Evolutionary conservation across 1,140 invertebrate species (phyloP).

Genomic region (Drosophila arawakana): DNA sequence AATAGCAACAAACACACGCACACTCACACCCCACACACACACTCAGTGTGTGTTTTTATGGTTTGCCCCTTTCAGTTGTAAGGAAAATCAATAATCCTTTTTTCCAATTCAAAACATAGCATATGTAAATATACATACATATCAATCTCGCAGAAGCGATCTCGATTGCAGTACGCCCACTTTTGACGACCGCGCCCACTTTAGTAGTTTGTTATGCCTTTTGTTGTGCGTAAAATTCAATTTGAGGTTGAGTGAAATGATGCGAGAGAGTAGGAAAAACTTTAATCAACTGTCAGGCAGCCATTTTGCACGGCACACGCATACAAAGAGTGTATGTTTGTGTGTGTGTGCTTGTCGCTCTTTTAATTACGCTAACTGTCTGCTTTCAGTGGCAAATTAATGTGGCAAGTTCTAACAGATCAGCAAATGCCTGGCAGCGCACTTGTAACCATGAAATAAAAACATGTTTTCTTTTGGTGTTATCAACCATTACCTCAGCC

Average conservation of each 20-base stretch:
- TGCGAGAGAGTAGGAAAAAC: constrained; percentile 39
- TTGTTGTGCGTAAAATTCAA: constrained; percentile 70
- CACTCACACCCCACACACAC: not conserved
- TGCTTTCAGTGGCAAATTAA: constrained; percentile 25
- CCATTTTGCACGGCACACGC: constrained; percentile 24
- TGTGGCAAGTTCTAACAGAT: constrained; percentile 24
- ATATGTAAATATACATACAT: constrained; percentile 23
- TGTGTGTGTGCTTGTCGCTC: constrained; percentile 7
- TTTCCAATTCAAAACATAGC: constrained; percentile 49
- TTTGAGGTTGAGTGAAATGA: constrained; percentile 56
- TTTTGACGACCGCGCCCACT: not conserved
- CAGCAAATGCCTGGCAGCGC: constrained; percentile 11
- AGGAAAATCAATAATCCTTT: constrained; percentile 71
- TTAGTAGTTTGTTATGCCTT: constrained; percentile 35
- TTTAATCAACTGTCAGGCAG: constrained; percentile 53
- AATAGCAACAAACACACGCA: constrained; percentile 23
- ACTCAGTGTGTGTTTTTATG: constrained; percentile 21
- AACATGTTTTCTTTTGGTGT: constrained; percentile 30
- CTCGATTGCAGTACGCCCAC: constrained; percentile 13
- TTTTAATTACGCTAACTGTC: constrained; percentile 56
- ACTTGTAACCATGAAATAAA: constrained; percentile 23
- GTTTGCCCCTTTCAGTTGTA: constrained; percentile 11
- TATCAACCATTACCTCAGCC: constrained; percentile 6
- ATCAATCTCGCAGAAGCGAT: constrained; percentile 47
- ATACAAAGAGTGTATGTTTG: not conserved